Conservation (phyloP, 2,888 invertebrate species). For the Mechanitis mazaeus region DNA sequence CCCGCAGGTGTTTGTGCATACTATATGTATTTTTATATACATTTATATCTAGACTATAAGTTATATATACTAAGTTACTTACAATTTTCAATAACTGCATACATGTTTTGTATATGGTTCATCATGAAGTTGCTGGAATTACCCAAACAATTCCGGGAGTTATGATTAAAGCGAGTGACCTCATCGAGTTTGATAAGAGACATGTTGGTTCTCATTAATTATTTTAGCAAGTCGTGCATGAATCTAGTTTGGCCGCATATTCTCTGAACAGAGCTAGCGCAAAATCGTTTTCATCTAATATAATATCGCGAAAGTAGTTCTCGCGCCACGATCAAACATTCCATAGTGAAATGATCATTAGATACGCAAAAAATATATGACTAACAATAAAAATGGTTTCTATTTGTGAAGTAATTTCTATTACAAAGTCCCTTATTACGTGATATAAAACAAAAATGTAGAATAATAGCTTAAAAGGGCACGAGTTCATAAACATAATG, state of each 20-base stretch:
- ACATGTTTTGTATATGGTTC: too few species aligned
- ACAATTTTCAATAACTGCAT: too few species aligned
- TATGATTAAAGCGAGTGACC: constrained; percentile 8
- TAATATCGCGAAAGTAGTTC: constrained; percentile 60
- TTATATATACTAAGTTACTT: too few species aligned
- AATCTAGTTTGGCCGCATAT: constrained; percentile 52
- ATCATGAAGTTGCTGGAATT: not conserved
- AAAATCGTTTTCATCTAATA: constrained; percentile 18
- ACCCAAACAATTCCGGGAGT: constrained; percentile 10
- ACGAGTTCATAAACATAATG: constrained; percentile 32
- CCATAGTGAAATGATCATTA: constrained; percentile 58
- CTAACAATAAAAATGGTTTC: constrained; percentile 31
- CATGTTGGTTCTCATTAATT: constrained; percentile 22
- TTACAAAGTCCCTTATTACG: constrained; percentile 7
- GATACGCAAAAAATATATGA: constrained; percentile 49
- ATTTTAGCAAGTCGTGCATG: constrained; percentile 36
- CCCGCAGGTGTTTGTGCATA: constrained; percentile 3
- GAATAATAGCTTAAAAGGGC: too few species aligned
- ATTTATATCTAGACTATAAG: too few species aligned
- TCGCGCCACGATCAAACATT: constrained; percentile 48
- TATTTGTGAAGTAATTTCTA: constrained; percentile 26
- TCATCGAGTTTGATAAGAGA: constrained; percentile 6
- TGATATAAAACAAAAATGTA: constrained; percentile 18
- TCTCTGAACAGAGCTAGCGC: constrained; percentile 41
- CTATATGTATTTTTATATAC: not conserved